Conservation (phyloP, 1,140 invertebrate genomes). For the Hetaerina americana region DNA sequence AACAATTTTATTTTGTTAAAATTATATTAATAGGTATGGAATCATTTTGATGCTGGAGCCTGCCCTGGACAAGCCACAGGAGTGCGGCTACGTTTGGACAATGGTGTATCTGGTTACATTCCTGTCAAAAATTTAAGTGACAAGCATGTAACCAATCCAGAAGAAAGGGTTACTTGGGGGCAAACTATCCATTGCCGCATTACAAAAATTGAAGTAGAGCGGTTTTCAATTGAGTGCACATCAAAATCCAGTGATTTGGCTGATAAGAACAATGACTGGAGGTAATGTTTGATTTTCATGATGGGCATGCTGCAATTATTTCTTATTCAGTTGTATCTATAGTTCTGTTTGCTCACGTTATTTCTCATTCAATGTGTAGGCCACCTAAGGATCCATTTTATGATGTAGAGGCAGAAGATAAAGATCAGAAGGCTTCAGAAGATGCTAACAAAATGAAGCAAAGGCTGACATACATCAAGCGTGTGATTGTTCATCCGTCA, state of each 20-base stretch:
- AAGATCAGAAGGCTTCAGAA: slow-evolving; percentile 61
- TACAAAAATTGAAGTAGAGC: slow-evolving; percentile 88
- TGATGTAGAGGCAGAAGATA: slow-evolving; percentile 74
- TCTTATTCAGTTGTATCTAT: background rate
- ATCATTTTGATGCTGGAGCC: slow-evolving; percentile 89
- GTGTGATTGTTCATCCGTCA: slow-evolving; percentile 93
- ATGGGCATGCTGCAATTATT: background rate
- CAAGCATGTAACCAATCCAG: slow-evolving; percentile 82
- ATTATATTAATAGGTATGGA: slow-evolving; percentile 57
- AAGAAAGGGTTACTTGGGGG: slow-evolving; percentile 73
- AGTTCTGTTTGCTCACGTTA: slow-evolving; percentile 5
- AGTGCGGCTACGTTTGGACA: slow-evolving; percentile 79
- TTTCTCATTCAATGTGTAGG: slow-evolving; percentile 30
- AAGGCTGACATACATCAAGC: slow-evolving; percentile 73
- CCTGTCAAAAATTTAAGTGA: slow-evolving; percentile 92
- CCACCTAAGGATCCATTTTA: slow-evolving; percentile 84
- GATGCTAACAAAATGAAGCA: slow-evolving; percentile 69
- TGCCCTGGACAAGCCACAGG: slow-evolving; percentile 94
- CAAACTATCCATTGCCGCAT: slow-evolving; percentile 90
- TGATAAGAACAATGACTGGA: slow-evolving; percentile 85
- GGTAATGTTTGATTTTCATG: slow-evolving; percentile 33
- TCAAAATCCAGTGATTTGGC: slow-evolving; percentile 84
- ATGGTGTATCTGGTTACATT: slow-evolving; percentile 89
- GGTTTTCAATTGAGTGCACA: slow-evolving; percentile 88
- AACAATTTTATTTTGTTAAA: slow-evolving; percentile 5